Evolutionary conservation across 2,113 vertebrate genomes (phyloP).

Genomic region (Tychaedon coryphoeus): DNA sequence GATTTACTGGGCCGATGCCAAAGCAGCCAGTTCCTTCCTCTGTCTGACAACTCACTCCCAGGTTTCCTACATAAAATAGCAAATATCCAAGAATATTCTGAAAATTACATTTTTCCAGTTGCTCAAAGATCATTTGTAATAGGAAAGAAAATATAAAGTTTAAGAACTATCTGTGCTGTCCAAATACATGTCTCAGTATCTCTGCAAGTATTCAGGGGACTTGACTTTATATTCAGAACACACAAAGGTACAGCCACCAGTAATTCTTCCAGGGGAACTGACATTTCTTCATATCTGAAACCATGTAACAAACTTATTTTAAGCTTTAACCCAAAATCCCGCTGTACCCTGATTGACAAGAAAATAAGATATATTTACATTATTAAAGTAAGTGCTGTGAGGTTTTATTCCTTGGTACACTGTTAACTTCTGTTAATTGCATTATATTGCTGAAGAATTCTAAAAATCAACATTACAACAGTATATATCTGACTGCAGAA

Average conservation of each 20-base stretch:
- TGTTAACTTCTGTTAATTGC: not conserved
- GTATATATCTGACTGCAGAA: not conserved
- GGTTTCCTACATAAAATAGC: not conserved
- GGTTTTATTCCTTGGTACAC: not conserved
- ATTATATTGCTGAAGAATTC: not conserved
- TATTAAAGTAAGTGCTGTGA: not conserved
- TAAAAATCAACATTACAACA: not conserved
- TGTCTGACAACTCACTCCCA: not conserved
- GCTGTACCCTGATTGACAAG: not conserved
- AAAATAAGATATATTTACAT: not conserved
- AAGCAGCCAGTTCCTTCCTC: not conserved
- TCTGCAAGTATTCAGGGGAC: not conserved
- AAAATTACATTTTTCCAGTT: not conserved
- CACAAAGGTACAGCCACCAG: rapidly evolving
- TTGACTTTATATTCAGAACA: not conserved
- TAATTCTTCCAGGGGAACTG: not conserved
- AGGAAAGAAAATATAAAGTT: not conserved
- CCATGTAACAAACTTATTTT: not conserved
- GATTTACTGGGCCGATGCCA: not conserved
- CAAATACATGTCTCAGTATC: not conserved
- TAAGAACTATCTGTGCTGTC: not conserved
- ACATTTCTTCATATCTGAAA: not conserved
- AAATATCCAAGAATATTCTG: not conserved
- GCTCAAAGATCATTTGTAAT: not conserved
- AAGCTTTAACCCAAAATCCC: not conserved